Base-by-base conservation (phyloP, 2,888 invertebrate species). In the Meganola albula region DNA sequence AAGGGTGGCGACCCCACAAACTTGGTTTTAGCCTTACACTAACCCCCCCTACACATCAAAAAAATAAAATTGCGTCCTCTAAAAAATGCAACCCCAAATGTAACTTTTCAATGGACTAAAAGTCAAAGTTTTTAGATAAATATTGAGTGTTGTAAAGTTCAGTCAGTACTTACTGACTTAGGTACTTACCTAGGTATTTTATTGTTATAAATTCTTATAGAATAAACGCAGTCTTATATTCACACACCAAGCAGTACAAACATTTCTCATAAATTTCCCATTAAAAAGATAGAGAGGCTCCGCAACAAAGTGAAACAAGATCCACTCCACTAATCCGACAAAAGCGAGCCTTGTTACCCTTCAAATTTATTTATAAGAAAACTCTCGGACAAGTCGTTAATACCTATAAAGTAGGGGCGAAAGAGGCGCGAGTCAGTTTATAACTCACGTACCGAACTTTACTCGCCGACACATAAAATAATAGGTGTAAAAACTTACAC, bases 331-430 rank as follows among this genome's bases (percentile, higher is more conserved):
- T 85, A 85, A 85, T 85, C 84, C 85, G 75, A 85, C 85, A 85
- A 85, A 85, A 83, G 84, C 84, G 82, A 84, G 82, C 80, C 84
- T 83, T 85, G 85, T 85, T 82, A 80, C 85, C 85, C 83, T 85
- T 85, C 85, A 85, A 85, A 85, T 85, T 85, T 85, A 85, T 85
- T 85, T 85, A 85, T 85, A 85, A 85, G 85, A 85, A 85, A 85
- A 85, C 84, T 84, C 85, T 85, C 78, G 84, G 85, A 85, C 85
- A 85, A 83, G 85, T 82, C 85, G 85, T 85, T 85, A 85, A 85
- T 85, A 85, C 85, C 84, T 85, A 85, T 85, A 85, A 85, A 85
- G 85, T 84, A 85, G 84, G 84, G 83, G 83, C 83, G 80, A 82
- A 79, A 83, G 80, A 80, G 83, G 80, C 83, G 79, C 83, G 79